Conservation (phyloP, 2,888 invertebrate species). For the Sympetrum striolatum region DNA sequence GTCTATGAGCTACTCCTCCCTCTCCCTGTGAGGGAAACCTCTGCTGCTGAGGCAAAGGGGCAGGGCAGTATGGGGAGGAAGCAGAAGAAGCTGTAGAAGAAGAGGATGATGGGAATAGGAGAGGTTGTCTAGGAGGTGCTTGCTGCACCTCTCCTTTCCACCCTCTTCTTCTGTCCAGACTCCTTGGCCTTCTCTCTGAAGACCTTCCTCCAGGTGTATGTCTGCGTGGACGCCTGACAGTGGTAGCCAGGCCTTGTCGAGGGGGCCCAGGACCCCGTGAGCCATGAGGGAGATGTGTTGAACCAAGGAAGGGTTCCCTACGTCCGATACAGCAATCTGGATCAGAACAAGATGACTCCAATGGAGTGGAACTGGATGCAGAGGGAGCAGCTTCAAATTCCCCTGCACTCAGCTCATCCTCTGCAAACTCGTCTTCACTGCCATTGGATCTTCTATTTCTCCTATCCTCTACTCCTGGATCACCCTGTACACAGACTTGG, state of each 20-base stretch:
- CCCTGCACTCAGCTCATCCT: slow-evolving; percentile 73
- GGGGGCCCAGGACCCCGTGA: background rate
- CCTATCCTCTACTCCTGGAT: slow-evolving; percentile 37
- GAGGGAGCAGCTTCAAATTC: slow-evolving; percentile 62
- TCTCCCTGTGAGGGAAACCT: slow-evolving; percentile 56
- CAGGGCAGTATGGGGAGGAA: slow-evolving; percentile 62
- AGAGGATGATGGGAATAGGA: slow-evolving; percentile 9
- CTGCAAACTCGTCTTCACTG: slow-evolving; percentile 86
- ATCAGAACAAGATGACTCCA: slow-evolving; percentile 52
- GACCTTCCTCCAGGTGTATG: background rate
- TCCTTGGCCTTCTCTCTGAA: slow-evolving; percentile 55
- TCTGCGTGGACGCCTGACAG: background rate
- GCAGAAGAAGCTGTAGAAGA: slow-evolving; percentile 37
- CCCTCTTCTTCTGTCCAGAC: slow-evolving; percentile 55
- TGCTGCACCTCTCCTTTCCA: slow-evolving; percentile 52
- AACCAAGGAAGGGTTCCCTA: slow-evolving; percentile 16
- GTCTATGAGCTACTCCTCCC: slow-evolving; percentile 9
- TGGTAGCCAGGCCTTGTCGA: background rate
- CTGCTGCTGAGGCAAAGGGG: slow-evolving; percentile 74
- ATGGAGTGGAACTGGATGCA: slow-evolving; percentile 58
- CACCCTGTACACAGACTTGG: slow-evolving; percentile 48
- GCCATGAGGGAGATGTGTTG: background rate
- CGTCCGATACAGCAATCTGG: slow-evolving; percentile 51
- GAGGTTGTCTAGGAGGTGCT: slow-evolving; percentile 45
- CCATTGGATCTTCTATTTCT: slow-evolving; percentile 55